phyloP scores from a whole-genome alignment of 2,888 invertebrate species.

The Plebejus anna region DNA sequence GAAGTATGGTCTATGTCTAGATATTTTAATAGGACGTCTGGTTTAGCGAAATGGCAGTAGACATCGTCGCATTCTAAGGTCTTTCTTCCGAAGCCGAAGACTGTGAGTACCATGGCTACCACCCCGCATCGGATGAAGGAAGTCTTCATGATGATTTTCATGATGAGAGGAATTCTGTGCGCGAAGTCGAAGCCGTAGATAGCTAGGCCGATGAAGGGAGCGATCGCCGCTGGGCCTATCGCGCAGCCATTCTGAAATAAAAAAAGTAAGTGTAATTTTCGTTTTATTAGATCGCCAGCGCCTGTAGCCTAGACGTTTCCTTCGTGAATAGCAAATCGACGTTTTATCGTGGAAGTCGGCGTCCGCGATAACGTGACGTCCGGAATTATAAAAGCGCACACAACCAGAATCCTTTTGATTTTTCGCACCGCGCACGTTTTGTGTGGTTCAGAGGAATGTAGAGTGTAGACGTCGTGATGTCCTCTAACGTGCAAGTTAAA shows the following conservation, averaged over 20 bases:
- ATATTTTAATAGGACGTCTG: slow-evolving; percentile 80
- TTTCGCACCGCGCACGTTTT: too few relatives aligned
- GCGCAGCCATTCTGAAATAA: slow-evolving; percentile 82
- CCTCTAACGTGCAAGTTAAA: too few relatives aligned
- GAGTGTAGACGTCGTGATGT: too few relatives aligned
- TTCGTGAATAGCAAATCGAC: too few relatives aligned
- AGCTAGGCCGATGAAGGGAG: slow-evolving; percentile 83
- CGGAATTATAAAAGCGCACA: too few relatives aligned
- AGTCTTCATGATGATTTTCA: slow-evolving; percentile 82
- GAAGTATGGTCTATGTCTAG: slow-evolving; percentile 80
- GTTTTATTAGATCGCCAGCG: too few relatives aligned
- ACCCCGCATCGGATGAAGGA: slow-evolving; percentile 84
- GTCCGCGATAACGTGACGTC: too few relatives aligned
- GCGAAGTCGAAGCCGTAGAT: slow-evolving; percentile 87
- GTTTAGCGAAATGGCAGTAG: slow-evolving; percentile 84
- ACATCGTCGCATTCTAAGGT: slow-evolving; percentile 79
- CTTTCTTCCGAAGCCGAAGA: slow-evolving; percentile 82
- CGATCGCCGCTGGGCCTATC: slow-evolving; percentile 82
- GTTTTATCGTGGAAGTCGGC: too few relatives aligned
- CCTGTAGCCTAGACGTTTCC: too few relatives aligned
- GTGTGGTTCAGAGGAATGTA: too few relatives aligned
- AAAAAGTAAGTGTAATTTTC: too few relatives aligned
- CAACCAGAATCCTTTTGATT: too few relatives aligned
- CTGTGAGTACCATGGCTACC: slow-evolving; percentile 80
- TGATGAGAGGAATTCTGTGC: slow-evolving; percentile 78